Evolutionary conservation across 2,888 invertebrate species (phyloP).

Genomic region (Hemithea aestivaria): DNA sequence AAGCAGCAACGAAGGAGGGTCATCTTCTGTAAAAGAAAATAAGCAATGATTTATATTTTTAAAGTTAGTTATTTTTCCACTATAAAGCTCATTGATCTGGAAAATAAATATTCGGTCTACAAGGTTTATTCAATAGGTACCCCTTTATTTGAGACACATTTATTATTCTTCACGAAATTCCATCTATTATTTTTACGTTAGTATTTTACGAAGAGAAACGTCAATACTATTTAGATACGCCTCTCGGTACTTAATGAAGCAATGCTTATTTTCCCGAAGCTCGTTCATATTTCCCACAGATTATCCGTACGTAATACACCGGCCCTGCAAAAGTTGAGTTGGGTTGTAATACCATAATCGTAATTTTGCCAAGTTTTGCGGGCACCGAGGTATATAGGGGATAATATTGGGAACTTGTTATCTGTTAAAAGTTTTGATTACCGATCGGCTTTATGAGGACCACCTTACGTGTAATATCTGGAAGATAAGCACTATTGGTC

Average conservation of each 20-base stretch:
- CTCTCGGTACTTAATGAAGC: slow-evolving; percentile 11
- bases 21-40: slow-evolving; percentile 57
- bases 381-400: slow-evolving; percentile 18
- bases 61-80: no score
- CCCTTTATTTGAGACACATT: no score
- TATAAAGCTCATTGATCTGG: no score
- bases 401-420: slow-evolving; percentile 43
- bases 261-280: slow-evolving; percentile 22
- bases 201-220: no score
- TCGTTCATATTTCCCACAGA: slow-evolving; percentile 22
- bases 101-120: no score
- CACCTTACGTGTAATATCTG: slow-evolving; percentile 19
- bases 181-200: no score
- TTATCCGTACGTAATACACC: slow-evolving; percentile 31
- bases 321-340: slow-evolving; percentile 38
- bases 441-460: slow-evolving; percentile 25
- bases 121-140: no score
- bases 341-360: slow-evolving; percentile 42
- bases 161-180: no score
- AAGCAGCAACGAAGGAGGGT: slow-evolving; percentile 54
- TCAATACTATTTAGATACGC: slow-evolving; percentile 4
- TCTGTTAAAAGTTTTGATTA: slow-evolving; percentile 32
- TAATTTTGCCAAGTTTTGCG: slow-evolving; percentile 39
- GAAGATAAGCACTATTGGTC: slow-evolving; percentile 17
- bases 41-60: slow-evolving; percentile 2